Evolutionary conservation across 2,113 vertebrate genomes (phyloP).

Genomic region (Holacanthus passer): DNA sequence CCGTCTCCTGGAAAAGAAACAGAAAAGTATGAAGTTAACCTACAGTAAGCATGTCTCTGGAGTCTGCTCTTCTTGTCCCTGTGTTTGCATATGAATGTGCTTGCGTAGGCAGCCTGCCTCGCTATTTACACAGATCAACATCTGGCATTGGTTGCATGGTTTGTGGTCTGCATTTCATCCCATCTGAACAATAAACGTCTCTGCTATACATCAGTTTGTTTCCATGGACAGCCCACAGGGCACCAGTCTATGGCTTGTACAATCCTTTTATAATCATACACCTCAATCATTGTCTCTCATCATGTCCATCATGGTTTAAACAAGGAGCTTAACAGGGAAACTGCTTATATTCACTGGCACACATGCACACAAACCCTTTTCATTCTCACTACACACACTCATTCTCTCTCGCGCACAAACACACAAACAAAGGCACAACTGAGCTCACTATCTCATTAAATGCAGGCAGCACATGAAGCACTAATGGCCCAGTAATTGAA

Average conservation of each 20-base stretch:
- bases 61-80: conserved; percentile 32
- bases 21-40: conserved; percentile 19
- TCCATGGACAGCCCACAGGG: conserved; percentile 47
- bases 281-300: conserved; percentile 51
- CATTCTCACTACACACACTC: not conserved
- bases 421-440: conserved; percentile 31
- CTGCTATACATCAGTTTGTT: conserved; percentile 60
- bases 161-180: conserved; percentile 71
- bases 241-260: conserved; percentile 21
- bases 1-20: conserved; percentile 78
- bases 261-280: conserved; percentile 45
- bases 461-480: conserved; percentile 41
- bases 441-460: conserved; percentile 60
- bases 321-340: conserved; percentile 36
- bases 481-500: conserved; percentile 61
- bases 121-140: conserved; percentile 69
- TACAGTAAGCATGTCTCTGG: conserved; percentile 27
- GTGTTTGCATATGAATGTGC: conserved; percentile 60
- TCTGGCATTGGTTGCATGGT: conserved; percentile 70
- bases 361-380: conserved; percentile 3
- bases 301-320: conserved; percentile 43
- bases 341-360: conserved; percentile 36
- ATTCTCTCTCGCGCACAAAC: not conserved
- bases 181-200: conserved; percentile 69
- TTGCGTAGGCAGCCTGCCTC: conserved; percentile 57